Conservation (phyloP, 2,797 vertebrate species). For the Enteromius afrohamiltoni region DNA sequence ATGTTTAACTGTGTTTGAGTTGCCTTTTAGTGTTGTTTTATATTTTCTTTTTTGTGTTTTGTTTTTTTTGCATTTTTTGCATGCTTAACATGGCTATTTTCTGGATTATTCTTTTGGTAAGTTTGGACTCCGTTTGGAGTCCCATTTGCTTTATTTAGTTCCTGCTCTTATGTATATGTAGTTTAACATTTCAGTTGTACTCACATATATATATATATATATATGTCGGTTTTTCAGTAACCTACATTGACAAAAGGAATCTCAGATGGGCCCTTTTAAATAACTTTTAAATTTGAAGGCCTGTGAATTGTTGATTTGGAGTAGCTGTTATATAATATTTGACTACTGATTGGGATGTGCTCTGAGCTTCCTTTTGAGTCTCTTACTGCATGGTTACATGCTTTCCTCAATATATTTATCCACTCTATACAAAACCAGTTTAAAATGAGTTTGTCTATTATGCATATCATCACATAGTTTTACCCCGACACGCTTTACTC, state of each 20-base stretch:
- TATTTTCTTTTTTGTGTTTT: conserved; percentile 81
- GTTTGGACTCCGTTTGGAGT: conserved; percentile 85
- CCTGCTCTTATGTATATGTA: conserved; percentile 57
- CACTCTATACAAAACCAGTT: conserved; percentile 26
- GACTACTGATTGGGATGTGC: neutral
- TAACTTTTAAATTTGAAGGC: neutral
- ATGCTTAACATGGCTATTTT: conserved; percentile 99
- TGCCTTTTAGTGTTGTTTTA: conserved; percentile 92
- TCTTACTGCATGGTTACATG: conserved; percentile 57
- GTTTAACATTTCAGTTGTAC: conserved; percentile 67
- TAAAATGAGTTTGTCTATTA: neutral
- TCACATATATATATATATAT: conserved; percentile 54
- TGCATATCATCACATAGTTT: conserved; percentile 5
- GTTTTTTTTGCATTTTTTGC: conserved; percentile 93
- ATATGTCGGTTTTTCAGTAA: conserved; percentile 30
- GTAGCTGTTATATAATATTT: neutral
- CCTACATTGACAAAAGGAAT: conserved; percentile 56
- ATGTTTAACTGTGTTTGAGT: conserved; percentile 75
- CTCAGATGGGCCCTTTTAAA: conserved; percentile 51
- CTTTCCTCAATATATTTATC: conserved; percentile 48
- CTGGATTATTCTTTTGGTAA: conserved; percentile 99
- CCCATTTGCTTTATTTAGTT: conserved; percentile 75
- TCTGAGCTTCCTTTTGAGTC: conserved; percentile 61
- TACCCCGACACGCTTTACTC: neutral
- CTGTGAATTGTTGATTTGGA: neutral